Evolutionary conservation across 2,888 invertebrate species (phyloP).

Genomic region (Cosmia pyralina): DNA sequence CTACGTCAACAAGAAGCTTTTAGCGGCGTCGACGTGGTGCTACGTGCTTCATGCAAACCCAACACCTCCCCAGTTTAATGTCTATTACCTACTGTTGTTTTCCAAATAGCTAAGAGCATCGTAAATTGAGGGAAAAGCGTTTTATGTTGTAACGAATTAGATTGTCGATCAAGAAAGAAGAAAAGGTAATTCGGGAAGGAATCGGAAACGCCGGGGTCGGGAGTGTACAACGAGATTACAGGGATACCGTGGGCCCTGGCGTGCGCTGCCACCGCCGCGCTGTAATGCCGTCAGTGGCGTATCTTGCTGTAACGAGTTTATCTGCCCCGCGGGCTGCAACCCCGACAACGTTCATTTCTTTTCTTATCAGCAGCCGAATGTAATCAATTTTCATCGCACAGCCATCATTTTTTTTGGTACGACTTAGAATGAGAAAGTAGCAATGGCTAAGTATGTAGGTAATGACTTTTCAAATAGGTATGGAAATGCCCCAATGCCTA

Average conservation of each 20-base stretch:
- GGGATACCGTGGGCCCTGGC: constrained; percentile 81
- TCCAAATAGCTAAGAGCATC: constrained; percentile 68
- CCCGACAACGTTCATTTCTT: constrained; percentile 82
- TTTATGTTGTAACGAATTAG: constrained; percentile 82
- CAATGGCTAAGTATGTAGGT: background rate
- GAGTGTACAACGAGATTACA: constrained; percentile 87
- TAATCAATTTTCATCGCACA: constrained; percentile 76
- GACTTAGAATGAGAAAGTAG: constrained; percentile 9
- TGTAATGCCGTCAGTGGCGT: constrained; percentile 75
- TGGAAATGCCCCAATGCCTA: background rate
- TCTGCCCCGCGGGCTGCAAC: constrained; percentile 88
- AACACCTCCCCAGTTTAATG: constrained; percentile 77
- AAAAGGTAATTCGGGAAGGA: constrained; percentile 86
- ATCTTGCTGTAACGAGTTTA: constrained; percentile 89
- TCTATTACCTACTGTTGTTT: constrained; percentile 78
- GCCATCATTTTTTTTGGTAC: constrained; percentile 26
- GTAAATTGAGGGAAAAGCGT: constrained; percentile 80
- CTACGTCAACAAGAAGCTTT: constrained; percentile 90
- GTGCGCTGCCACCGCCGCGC: constrained; percentile 74
- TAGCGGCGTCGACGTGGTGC: constrained; percentile 82
- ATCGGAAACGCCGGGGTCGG: constrained; percentile 84
- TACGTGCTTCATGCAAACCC: constrained; percentile 79
- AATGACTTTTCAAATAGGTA: background rate
- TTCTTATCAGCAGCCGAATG: constrained; percentile 81
- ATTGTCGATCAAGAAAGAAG: constrained; percentile 82